Base-by-base conservation (phyloP, 2,113 vertebrate genomes). In the Ctenomys sociabilis region DNA sequence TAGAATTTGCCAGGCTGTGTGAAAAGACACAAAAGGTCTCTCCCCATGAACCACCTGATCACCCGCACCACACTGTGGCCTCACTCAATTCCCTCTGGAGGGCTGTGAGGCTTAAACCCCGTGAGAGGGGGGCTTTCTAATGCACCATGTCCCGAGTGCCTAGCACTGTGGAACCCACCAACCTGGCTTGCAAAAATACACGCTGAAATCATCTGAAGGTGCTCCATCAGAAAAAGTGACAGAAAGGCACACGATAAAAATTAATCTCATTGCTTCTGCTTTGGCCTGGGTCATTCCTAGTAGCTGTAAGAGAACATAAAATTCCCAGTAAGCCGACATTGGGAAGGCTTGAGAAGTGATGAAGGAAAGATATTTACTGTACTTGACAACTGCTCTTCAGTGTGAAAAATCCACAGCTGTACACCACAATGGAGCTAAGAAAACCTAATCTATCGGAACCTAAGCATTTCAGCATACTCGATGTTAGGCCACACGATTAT, bases 291-390 rank as follows among this genome's bases (percentile, higher is more conserved):
- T 92, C 43, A 75, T 92, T 85, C 96, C n/a, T 82, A 45, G 28
- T 85, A 85, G 52, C 43, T 95, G 35, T 35, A 92, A 75, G 54
- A 95, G 77, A 82, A 95, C 78, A 78, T 28, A 83, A 78, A 92
- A 80, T 81, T 72, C 77, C 57, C 49, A 92, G 70, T 61, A 77
- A 89, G 86, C 63, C 1, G 5, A 26, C 64, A 49, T 10, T 89
- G 90, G 28, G 93, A 92, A 83, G 85, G 40, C 90, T 73, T 59
- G 82, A 85, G 85, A 96, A 63, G 75, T 73, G 87, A 88, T 88
- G 90, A 95, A 96, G 95, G 93, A 80, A 97, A 95, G 95, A 89
- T 85, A 95, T 95, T 96, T 95, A 94, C 88, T 9, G 28, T 91
- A 81, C 82, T 95, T 90, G 94, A 93, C 95, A 95, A 77, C 64